Evolutionary conservation across 64 coral and sea anemone genomes (phyloP).

Genomic region (Pocillopora verrucosa): DNA sequence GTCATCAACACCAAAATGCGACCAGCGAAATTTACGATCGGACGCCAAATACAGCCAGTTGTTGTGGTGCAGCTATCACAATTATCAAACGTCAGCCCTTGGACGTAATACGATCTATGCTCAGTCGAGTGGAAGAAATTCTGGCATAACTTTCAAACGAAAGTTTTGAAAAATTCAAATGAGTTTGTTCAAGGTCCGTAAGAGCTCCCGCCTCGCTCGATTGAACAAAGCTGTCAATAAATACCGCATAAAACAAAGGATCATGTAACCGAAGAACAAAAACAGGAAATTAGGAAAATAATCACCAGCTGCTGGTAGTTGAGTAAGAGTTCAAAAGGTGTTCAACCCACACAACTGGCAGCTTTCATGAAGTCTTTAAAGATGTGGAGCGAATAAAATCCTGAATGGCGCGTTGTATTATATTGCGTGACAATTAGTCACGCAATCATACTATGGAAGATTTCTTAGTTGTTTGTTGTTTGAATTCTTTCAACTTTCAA

Average conservation of each 20-base stretch:
- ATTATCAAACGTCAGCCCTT: neutral
- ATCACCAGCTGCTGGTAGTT: neutral
- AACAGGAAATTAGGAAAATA: neutral
- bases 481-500: too few relatives aligned
- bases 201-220: neutral
- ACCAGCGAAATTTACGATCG: neutral
- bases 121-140: slow-evolving; percentile 20
- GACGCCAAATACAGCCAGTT: neutral
- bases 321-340: neutral
- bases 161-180: slow-evolving; percentile 9
- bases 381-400: neutral
- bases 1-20: neutral
- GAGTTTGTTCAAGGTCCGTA: neutral
- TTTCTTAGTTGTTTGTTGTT: too few relatives aligned
- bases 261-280: neutral
- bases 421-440: neutral
- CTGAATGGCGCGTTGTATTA: neutral
- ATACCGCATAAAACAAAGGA: neutral
- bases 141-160: neutral
- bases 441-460: neutral
- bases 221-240: slow-evolving; percentile 15
- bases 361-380: neutral
- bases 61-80: neutral
- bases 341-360: neutral
- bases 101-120: neutral